These are phyloP conservation scores for Cuniculus paca DNA, from an alignment of 2,797 vertebrate species.

Conservation along the genomic window DNA sequence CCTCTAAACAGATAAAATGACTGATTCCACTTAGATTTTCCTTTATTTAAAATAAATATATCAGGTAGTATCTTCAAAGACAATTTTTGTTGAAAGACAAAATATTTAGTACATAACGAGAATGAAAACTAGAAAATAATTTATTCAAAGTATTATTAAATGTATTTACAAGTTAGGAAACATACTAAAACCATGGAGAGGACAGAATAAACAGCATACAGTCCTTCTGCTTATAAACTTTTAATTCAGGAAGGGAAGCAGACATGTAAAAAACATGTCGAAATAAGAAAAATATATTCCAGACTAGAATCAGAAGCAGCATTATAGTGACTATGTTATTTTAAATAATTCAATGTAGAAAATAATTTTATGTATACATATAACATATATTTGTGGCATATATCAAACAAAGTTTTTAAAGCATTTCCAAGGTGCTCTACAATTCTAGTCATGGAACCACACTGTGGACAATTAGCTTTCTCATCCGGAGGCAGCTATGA, in stretches of 20 bases:
- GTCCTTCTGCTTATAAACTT: background rate
- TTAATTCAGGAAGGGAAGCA: background rate
- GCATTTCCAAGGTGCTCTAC: background rate
- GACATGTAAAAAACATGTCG: background rate
- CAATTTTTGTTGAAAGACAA: constrained; percentile 6
- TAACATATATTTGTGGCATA: background rate
- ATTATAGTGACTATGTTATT: background rate
- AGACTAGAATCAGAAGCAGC: background rate
- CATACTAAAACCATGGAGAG: background rate
- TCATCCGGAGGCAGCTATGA: background rate
- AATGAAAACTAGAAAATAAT: background rate
- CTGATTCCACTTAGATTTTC: background rate
- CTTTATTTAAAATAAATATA: background rate
- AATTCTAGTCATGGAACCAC: background rate
- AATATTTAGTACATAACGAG: background rate
- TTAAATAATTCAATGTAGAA: background rate
- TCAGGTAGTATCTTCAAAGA: constrained; percentile 37
- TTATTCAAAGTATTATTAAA: background rate
- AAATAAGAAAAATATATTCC: background rate
- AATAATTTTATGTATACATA: background rate
- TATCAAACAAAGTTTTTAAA: background rate
- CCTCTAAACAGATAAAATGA: background rate
- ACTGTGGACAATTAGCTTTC: background rate
- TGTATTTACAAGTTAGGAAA: background rate
- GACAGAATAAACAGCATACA: background rate